Percentiles rank a stretch among this genome's conserved stretches.
Conservation (phyloP, 1,140 invertebrate species). For the Drosophila funebris region DNA sequence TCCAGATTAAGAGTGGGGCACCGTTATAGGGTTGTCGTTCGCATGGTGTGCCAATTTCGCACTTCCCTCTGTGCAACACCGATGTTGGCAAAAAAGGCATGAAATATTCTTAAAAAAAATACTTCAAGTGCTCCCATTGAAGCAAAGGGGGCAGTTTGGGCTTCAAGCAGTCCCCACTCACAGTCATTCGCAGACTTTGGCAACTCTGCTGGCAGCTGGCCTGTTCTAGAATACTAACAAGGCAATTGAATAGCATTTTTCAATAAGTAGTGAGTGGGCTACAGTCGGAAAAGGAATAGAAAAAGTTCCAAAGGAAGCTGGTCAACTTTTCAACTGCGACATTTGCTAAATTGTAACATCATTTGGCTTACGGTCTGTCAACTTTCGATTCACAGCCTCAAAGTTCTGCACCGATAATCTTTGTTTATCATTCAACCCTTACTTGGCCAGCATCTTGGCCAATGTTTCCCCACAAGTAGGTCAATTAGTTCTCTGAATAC, state of each 20-base stretch:
- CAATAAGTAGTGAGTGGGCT: constrained; percentile 46
- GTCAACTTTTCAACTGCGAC: constrained; percentile 43
- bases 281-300: constrained; percentile 13
- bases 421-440: constrained; percentile 23
- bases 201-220: constrained; percentile 34
- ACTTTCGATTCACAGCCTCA: constrained; percentile 24
- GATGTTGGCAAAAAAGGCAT: constrained; percentile 31
- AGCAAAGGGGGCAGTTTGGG: constrained; percentile 11
- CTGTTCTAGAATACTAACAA: constrained; percentile 30
- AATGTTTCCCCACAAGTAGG: constrained; percentile 1
- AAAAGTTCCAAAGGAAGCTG: neutral
- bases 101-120: constrained; percentile 36
- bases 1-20: too few relatives aligned
- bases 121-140: constrained; percentile 25
- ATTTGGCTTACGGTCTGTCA: constrained; percentile 44
- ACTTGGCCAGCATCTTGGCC: neutral
- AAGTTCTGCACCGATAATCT: constrained; percentile 45
- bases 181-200: constrained; percentile 32
- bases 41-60: constrained; percentile 46
- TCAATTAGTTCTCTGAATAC: constrained; percentile 17
- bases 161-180: constrained; percentile 16
- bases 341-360: constrained; percentile 51
- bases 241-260: constrained; percentile 63
- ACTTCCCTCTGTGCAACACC: constrained; percentile 52
- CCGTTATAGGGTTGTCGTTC: constrained; percentile 14